Evolutionary conservation across 2,888 invertebrate species (phyloP).

Genomic region (Trimorus sp.): DNA sequence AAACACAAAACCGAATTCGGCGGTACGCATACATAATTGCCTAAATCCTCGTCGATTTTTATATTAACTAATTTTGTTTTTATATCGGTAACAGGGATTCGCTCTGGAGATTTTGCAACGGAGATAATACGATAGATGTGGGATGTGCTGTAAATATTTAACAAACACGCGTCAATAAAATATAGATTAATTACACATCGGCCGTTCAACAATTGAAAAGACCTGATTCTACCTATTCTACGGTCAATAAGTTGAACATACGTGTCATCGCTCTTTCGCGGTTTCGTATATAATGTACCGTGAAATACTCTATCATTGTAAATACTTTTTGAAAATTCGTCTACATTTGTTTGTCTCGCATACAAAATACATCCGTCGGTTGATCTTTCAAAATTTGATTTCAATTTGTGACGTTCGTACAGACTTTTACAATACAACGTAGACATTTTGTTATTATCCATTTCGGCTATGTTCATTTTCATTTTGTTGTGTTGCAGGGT

Average conservation of each 20-base stretch:
- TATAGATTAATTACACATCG: no score
- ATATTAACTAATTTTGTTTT: no score
- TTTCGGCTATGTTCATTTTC: conserved; percentile 4
- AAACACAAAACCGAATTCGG: no score
- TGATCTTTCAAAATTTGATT: background rate
- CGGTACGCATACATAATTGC: no score
- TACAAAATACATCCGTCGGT: conserved; percentile 7
- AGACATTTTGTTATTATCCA: background rate
- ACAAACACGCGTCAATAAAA: no score
- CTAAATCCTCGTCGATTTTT: no score
- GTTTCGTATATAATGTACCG: conserved; percentile 14
- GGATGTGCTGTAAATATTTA: no score
- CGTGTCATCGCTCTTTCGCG: conserved; percentile 18
- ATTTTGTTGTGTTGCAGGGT: conserved; percentile 33
- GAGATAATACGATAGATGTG: no score
- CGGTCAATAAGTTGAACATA: background rate
- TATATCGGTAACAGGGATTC: no score
- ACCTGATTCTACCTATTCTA: no score
- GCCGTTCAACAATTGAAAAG: no score
- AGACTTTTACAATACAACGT: conserved; percentile 6
- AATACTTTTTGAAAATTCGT: conserved; percentile 28
- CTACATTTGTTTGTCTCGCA: background rate
- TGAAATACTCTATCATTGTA: conserved; percentile 7
- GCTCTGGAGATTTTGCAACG: no score
- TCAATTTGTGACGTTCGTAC: conserved; percentile 1